These are phyloP conservation scores for Cygnus buccinator DNA, from an alignment of 2,113 vertebrate species.

Conservation along the genomic window DNA sequence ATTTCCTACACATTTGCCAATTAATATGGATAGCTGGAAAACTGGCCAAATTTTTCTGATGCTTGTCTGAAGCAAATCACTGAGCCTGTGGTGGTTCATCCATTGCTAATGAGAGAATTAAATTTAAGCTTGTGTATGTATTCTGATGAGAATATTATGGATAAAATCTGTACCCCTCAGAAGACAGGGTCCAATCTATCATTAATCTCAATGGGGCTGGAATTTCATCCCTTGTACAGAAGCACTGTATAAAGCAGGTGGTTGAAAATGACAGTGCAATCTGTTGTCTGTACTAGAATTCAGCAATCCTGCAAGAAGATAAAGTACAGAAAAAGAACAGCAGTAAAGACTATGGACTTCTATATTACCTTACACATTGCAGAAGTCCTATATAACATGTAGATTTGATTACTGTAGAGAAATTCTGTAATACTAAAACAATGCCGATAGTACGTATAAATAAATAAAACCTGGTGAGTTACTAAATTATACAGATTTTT, in stretches of 20 bases:
- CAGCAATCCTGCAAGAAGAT: not conserved
- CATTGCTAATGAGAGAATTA: conserved; percentile 24
- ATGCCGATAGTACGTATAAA: not conserved
- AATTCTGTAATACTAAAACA: not conserved
- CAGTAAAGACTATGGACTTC: not conserved
- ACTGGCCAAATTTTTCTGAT: not conserved
- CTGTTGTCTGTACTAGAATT: not conserved
- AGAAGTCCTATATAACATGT: not conserved
- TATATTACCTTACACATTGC: not conserved
- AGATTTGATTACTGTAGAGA: not conserved
- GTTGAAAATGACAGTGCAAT: not conserved
- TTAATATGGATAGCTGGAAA: not conserved
- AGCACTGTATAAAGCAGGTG: not conserved
- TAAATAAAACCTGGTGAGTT: not conserved
- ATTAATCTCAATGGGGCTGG: not conserved
- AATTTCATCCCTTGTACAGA: not conserved
- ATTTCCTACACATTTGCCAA: conserved; percentile 8
- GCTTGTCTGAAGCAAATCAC: not conserved
- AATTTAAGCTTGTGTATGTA: not conserved
- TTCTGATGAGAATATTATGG: not conserved
- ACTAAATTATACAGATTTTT: not conserved
- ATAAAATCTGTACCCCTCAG: not conserved
- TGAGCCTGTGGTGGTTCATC: not conserved
- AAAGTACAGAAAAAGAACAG: not conserved
- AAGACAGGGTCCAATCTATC: not conserved